Evolutionary conservation across 2,113 vertebrate species (phyloP).

Genomic region (Alces alces): DNA sequence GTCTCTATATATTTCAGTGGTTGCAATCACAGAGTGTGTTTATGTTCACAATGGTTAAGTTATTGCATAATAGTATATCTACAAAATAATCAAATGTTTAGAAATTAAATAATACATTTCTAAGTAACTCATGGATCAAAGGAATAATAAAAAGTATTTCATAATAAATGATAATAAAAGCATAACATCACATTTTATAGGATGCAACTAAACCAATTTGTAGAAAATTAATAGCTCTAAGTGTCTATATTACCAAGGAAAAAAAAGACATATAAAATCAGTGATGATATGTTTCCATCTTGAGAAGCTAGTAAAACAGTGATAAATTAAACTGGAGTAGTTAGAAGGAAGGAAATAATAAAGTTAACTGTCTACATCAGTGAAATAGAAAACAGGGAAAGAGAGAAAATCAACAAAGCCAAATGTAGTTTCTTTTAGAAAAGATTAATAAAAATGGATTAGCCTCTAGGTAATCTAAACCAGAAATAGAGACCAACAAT

Average conservation of each 20-base stretch:
- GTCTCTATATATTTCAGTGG: not conserved
- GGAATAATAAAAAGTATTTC: not conserved
- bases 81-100: not conserved
- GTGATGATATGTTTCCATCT: not conserved
- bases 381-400: not conserved
- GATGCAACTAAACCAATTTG: not conserved
- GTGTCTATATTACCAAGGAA: not conserved
- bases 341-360: not conserved
- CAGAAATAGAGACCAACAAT: not conserved
- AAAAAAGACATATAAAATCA: not conserved
- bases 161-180: not conserved
- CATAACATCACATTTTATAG: not conserved
- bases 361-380: not conserved
- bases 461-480: not conserved
- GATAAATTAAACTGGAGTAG: not conserved
- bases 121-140: not conserved
- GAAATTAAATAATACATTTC: not conserved
- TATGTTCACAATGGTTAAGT: not conserved
- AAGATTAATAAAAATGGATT: not conserved
- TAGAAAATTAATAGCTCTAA: not conserved
- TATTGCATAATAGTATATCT: not conserved
- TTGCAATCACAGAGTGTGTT: not conserved
- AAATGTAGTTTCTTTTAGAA: not conserved
- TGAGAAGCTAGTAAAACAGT: not conserved
- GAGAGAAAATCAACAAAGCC: not conserved